Evolutionary conservation across 2,113 vertebrate species (phyloP).

Genomic region (Shinisaurus crocodilurus): DNA sequence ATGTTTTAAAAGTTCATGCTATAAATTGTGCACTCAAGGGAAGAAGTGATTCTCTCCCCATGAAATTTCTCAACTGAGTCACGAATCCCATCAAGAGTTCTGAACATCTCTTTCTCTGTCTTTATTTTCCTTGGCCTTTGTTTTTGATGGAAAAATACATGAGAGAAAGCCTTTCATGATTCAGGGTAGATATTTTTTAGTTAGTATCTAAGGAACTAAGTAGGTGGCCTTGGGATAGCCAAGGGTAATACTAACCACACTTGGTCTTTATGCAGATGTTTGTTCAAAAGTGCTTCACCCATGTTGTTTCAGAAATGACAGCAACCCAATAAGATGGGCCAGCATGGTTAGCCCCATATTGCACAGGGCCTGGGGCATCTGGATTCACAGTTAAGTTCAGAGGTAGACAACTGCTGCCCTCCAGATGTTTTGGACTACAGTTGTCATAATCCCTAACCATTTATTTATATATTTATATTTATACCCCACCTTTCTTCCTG

Average conservation of each 20-base stretch:
- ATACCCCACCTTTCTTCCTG: too few species aligned
- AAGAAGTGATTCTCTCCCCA: neutral
- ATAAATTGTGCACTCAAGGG: slow-evolving; percentile 13
- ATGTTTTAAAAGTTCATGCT: neutral
- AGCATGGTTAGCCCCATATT: neutral
- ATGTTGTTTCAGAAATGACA: neutral
- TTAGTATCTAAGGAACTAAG: neutral
- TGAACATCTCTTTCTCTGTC: neutral
- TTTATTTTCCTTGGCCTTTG: slow-evolving; percentile 1
- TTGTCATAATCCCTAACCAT: too few species aligned
- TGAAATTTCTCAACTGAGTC: slow-evolving; percentile 7
- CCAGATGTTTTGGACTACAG: too few species aligned
- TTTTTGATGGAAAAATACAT: neutral
- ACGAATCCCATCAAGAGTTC: neutral
- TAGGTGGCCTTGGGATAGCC: neutral
- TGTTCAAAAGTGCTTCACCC: neutral
- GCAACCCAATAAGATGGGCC: neutral
- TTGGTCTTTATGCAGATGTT: too few species aligned
- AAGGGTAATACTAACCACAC: too few species aligned
- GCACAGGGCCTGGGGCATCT: neutral
- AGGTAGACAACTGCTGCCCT: too few species aligned
- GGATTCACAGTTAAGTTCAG: neutral
- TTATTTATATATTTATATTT: too few species aligned
- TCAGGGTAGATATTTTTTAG: neutral
- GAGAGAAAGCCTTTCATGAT: neutral